A percentile compares a stretch with the other conserved stretches of the same genome.
Conservation (phyloP, 2,888 invertebrate genomes). For the Spatulosminthurus flaviceps region DNA sequence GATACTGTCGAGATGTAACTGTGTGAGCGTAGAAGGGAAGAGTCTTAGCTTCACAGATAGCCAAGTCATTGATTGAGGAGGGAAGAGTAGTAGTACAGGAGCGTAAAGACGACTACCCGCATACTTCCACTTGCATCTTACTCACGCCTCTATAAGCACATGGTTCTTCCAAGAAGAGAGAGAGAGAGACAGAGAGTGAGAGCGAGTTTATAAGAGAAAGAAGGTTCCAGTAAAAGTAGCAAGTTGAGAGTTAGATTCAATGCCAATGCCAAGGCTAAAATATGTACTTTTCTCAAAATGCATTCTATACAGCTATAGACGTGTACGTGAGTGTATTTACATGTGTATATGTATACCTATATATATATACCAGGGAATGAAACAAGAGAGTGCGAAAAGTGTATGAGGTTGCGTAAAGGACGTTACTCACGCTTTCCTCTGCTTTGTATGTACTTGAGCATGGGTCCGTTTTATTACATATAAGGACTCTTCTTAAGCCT, state of each 20-base stretch:
- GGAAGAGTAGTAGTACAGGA: background rate
- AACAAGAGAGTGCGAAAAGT: conserved; percentile 14
- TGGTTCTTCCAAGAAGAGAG: background rate
- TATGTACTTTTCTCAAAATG: background rate
- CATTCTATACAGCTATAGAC: background rate
- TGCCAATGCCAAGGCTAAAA: conserved; percentile 36
- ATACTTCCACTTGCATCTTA: conserved; percentile 2
- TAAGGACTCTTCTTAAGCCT: background rate
- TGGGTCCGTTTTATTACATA: too few species aligned
- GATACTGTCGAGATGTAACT: background rate
- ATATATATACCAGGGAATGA: background rate
- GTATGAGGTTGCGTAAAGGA: background rate
- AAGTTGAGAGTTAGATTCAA: conserved; percentile 38
- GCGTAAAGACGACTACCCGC: background rate
- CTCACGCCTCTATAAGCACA: background rate
- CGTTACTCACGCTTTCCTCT: background rate
- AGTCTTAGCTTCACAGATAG: background rate
- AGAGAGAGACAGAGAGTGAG: background rate
- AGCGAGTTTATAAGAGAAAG: conserved; percentile 3
- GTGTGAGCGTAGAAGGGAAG: background rate
- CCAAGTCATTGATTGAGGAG: background rate
- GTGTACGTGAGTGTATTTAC: background rate
- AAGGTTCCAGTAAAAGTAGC: conserved; percentile 33
- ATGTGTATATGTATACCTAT: background rate
- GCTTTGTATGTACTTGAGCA: background rate